Evolutionary conservation across 2,113 vertebrate species (phyloP).

Genomic region (Tragelaphus strepsiceros): DNA sequence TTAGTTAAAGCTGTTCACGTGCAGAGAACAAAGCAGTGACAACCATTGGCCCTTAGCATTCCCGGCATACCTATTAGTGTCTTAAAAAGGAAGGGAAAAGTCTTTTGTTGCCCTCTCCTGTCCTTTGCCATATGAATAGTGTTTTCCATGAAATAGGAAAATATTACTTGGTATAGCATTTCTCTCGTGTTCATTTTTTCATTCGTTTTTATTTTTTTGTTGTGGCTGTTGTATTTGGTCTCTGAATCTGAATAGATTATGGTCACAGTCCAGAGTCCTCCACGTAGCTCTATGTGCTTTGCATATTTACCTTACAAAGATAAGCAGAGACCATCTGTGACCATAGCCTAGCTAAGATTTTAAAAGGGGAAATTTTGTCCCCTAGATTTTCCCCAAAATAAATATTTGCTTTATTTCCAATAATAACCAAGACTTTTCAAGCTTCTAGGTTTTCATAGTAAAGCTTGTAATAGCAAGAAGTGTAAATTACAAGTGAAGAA

Average conservation of each 20-base stretch:
- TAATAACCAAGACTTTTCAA: conserved; percentile 86
- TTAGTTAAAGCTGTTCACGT: conserved; percentile 85
- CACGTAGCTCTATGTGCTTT: conserved; percentile 56
- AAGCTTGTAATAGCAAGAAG: conserved; percentile 84
- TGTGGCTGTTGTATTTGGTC: conserved; percentile 80
- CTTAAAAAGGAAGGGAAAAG: conserved; percentile 91
- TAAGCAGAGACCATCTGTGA: conserved; percentile 81
- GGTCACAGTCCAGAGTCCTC: conserved; percentile 75
- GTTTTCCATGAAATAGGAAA: conserved; percentile 88
- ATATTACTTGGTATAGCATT: conserved; percentile 84
- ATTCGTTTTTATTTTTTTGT: conserved; percentile 62
- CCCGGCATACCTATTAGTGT: conserved; percentile 94
- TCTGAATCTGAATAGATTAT: conserved; percentile 83
- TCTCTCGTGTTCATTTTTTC: conserved; percentile 65
- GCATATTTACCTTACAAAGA: conserved; percentile 38
- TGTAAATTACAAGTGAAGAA: conserved; percentile 83
- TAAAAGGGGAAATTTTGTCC: conserved; percentile 75
- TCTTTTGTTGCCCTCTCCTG: conserved; percentile 79
- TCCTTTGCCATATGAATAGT: conserved; percentile 91
- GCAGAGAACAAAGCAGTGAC: conserved; percentile 87
- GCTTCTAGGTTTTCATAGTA: conserved; percentile 87
- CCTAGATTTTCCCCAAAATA: conserved; percentile 73
- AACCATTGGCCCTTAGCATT: conserved; percentile 90
- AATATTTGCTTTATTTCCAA: conserved; percentile 84
- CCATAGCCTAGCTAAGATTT: conserved; percentile 86